Evolutionary conservation across 2,797 vertebrate genomes (phyloP), one percentile per base, ranked within the genome.

Genomic region (Picus viridis): DNA sequence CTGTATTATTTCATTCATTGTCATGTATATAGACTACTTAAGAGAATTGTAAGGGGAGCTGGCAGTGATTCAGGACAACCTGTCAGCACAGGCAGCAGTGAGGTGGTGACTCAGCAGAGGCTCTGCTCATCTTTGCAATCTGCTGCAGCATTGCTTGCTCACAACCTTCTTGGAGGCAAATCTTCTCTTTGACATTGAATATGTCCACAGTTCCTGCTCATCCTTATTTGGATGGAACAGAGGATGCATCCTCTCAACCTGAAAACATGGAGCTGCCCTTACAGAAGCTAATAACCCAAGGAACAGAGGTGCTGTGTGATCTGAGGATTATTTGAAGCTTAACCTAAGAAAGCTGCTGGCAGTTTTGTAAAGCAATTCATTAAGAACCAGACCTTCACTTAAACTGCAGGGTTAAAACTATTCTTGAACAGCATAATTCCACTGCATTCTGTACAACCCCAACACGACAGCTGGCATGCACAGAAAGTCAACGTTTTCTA

Each of bases 71-170:
- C 91, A 92, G 59, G 54, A 74, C 80, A 89, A 87, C 80, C 83
- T 88, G 86, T 59, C 88, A 90, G 70, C 84, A 82, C 70, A 70
- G 41, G 87, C 88, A 95, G 75, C 88, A 89, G 47, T 3, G 77
- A 88, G 69, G 80, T 86, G 61, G 88, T 97, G 94, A 96, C 90
- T 97, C 96, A 97, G 95, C 96, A 95, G 63, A 70, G 51, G 49
- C 56, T 15, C 69, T 8, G 34, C n/a, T 65, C 34, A 53, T 62
- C 87, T 86, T 76, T 91, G 88, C 11, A 30, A 80, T 59, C 32
- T 57, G 64, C 87, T 82, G 88, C 94, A 88, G 92, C 43, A 74
- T 29, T 1, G 5, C 53, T 81, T 29, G 2, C 36, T 84, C 16
- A 0, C 22, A 62, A 32, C 70, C 56, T 61, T 70, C 74, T 61